These are phyloP conservation scores for Trachymyrmex cornetzi DNA, from an alignment of 1,140 invertebrate species.

Conservation along the genomic window DNA sequence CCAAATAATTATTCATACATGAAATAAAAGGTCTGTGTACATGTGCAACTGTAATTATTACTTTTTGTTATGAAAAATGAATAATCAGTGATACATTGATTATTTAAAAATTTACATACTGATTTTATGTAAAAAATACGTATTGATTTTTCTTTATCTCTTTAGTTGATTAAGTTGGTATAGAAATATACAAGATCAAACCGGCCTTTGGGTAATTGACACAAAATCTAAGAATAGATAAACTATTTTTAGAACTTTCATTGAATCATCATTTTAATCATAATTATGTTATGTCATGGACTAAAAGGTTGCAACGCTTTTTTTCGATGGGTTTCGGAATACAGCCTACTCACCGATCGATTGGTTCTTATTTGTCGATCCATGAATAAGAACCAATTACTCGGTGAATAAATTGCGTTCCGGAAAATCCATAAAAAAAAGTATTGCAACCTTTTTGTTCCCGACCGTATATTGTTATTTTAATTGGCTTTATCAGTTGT, in stretches of 20 bases:
- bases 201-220: no score
- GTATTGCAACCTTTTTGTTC: no score
- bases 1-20: conserved; percentile 16
- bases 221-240: no score
- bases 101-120: not conserved
- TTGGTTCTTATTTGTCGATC: no score
- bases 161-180: not conserved
- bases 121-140: not conserved
- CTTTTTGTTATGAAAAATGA: not conserved
- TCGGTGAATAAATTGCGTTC: no score
- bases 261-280: not conserved
- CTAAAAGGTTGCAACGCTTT: no score
- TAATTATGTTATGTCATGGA: not conserved
- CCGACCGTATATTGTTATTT: not conserved
- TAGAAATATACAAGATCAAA: not conserved
- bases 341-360: no score
- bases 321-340: no score
- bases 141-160: not conserved
- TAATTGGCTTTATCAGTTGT: not conserved
- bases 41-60: not conserved
- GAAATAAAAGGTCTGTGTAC: not conserved
- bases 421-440: no score
- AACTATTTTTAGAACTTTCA: not conserved
- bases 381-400: no score
- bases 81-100: not conserved